Evolutionary conservation across 92 coral and sea anemone genomes (phyloP), one percentile per base, ranked within the genome.

Genomic region (Actinostola sp.): DNA sequence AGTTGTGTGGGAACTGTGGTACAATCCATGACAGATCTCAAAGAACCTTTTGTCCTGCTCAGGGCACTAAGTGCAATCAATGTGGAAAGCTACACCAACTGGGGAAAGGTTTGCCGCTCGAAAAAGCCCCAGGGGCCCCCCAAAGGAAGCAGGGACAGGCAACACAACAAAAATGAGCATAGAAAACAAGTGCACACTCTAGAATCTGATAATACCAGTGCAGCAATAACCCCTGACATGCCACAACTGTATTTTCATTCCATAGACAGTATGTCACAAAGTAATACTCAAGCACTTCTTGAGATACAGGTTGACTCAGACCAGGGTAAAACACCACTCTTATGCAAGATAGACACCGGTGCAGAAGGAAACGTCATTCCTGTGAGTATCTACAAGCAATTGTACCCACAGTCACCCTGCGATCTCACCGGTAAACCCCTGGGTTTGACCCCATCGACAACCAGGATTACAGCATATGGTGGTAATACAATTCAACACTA

Each of bases 321-420:
- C 39, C 78, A 76, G 23, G 51, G 48, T 12, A 49, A 41, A 61
- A 75, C 61, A 56, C 82, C 85, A 19, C 85, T 86, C 11, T 36
- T 66, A 24, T 85, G 88, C 46, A 89, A 85, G 68, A 43, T 86
- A 31, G 95, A 89, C 80, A 89, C 88, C 24, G 81, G 91, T 35
- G 86, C 86, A 16, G 80, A 82, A 63, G 96, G 91, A 67, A 90
- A 82, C 54, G 91, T 79, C 11, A 90, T 86, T 26, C 70, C 88
- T 25, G 74, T 71, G 27, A 72, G 68, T 61, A 74, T 83, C 54
- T 78, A 78, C 80, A 82, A 70, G 61, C 65, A 24, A 1, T 27
- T 79, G 6, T 56, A 61, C 48, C 91, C 91, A 21, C 10, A 46
- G 9, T 58, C 83, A 60, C 67, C 73, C 38, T 70, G 51, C 62